A percentile compares a stretch with the other conserved stretches of the same genome.
phyloP scores from a whole-genome alignment of 2,113 vertebrate species.

The Morone saxatilis region DNA sequence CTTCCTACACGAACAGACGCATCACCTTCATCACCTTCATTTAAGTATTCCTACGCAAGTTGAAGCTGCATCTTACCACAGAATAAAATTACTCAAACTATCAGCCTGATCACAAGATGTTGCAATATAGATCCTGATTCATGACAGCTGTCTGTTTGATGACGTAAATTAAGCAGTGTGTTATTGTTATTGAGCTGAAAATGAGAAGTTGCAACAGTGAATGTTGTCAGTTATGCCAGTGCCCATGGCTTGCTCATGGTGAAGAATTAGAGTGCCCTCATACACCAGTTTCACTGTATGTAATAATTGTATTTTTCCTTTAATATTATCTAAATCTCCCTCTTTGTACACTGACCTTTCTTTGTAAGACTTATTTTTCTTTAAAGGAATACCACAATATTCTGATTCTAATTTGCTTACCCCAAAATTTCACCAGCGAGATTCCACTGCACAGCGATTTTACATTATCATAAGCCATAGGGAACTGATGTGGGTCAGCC shows the following conservation, averaged over 20 bases:
- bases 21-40: constrained; percentile 31
- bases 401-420: neutral
- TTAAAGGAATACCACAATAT: neutral
- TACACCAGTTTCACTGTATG: neutral
- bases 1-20: neutral
- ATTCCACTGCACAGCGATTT: too few species aligned
- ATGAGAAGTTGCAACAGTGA: neutral
- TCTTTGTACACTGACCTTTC: neutral
- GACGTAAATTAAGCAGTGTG: neutral
- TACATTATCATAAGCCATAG: too few species aligned
- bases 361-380: neutral
- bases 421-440: too few species aligned
- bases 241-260: neutral
- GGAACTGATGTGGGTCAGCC: too few species aligned
- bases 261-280: neutral
- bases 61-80: neutral
- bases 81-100: neutral
- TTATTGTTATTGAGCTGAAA: neutral
- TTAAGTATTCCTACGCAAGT: neutral
- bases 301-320: neutral
- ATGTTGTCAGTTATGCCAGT: neutral
- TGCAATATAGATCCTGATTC: neutral
- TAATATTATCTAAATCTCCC: neutral
- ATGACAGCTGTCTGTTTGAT: neutral
- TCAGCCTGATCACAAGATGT: neutral